A percentile compares a stretch with the other conserved stretches of the same genome.
These are phyloP conservation scores for Ellobium chinense DNA, from an alignment of 2,888 invertebrate genomes.

Conservation along the genomic window DNA sequence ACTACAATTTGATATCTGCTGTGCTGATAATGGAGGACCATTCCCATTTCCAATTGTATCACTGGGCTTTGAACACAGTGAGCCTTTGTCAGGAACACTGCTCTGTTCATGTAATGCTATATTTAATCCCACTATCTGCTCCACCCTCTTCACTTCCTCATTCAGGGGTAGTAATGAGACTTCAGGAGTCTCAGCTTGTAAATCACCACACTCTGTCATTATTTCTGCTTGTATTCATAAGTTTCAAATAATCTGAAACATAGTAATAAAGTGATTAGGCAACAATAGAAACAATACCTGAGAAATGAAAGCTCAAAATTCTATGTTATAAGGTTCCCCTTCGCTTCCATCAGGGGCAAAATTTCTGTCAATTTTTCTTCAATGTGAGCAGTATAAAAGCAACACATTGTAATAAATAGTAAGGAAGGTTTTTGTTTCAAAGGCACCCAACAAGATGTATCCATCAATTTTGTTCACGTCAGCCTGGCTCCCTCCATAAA, in stretches of 20 bases:
- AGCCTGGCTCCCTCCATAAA: too few species aligned
- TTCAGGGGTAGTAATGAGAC: not conserved
- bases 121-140: not conserved
- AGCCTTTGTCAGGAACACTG: not conserved
- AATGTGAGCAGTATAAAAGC: too few species aligned
- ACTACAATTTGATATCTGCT: not conserved
- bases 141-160: constrained; percentile 11
- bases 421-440: too few species aligned
- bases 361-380: too few species aligned
- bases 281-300: not conserved
- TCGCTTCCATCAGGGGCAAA: too few species aligned
- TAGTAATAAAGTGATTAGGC: not conserved
- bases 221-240: not conserved
- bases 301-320: too few species aligned
- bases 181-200: not conserved
- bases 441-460: too few species aligned
- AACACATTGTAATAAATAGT: too few species aligned
- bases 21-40: not conserved
- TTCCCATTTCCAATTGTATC: not conserved
- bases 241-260: not conserved
- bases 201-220: constrained; percentile 5
- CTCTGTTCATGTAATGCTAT: not conserved
- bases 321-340: too few species aligned
- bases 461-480: too few species aligned
- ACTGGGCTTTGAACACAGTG: not conserved